Evolutionary conservation across 2,888 invertebrate genomes (phyloP), one percentile per base, ranked within the genome.

Genomic region (Chorisops tibialis): DNA sequence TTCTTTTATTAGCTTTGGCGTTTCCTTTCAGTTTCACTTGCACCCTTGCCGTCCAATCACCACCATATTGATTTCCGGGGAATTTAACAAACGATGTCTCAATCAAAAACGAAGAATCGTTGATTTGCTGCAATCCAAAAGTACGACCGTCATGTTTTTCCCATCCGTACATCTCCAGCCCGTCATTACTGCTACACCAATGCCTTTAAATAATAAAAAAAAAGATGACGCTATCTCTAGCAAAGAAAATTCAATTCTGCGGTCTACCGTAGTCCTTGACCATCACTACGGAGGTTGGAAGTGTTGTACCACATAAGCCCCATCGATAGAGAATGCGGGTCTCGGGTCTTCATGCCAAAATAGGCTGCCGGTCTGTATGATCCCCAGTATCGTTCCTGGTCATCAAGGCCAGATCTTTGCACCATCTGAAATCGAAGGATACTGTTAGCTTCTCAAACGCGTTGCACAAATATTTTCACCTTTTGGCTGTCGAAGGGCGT

Each of bases 291-390:
- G 3, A 56, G 30, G 9, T 69, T 77, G 1, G n/a, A 9, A 12
- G 18, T 43, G n/a, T 56, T 30, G n/a, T 97, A 94, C 98, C 97
- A 98, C 96, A 98, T 96, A 19, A 97, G 79, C 0, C 99, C 99
- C 71, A 93, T 88, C 0, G 96, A 88, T 1, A 96, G 84, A 0
- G 97, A 96, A 59, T 87, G 81, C 0, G 94, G 91, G 74, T 93
- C 92, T 59, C 97, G 81, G 0, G 93, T 93, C 79, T 95, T 93
- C 74, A 99, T 79, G 0, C 96, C 96, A 75, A 96, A 88, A 77
- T 96, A 96, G 2, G 87, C 84, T 0, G 92, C 90, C 0, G 96
- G 87, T 21, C 96, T 79, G 75, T 97, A 98, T 0, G 91, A 87
- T 7, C 98, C 98, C 99, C 99, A 99, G 78, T 88, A 94, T 43